Percentiles rank a stretch among this genome's conserved stretches.
Evolutionary conservation across 2,113 vertebrate species (phyloP).

Genomic region (Halichoeres trimaculatus): DNA sequence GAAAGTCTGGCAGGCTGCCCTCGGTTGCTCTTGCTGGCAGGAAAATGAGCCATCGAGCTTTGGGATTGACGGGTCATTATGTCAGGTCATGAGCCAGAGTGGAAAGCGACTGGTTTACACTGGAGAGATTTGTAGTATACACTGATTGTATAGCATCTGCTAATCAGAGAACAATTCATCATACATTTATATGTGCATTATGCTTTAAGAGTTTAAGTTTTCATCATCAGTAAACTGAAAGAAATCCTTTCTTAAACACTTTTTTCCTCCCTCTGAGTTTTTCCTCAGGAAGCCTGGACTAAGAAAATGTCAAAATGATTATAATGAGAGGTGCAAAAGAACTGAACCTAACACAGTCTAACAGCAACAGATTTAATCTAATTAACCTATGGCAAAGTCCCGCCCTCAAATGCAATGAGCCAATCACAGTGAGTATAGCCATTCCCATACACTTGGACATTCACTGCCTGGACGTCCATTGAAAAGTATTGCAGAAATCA

Average conservation of each 20-base stretch:
- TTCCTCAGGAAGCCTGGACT: no score
- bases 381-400: no score
- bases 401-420: no score
- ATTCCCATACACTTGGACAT: no score
- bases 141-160: constrained; percentile 8
- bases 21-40: constrained; percentile 45
- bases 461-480: no score
- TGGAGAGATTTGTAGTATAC: constrained; percentile 26
- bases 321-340: no score
- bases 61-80: constrained; percentile 45
- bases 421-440: no score
- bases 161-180: constrained; percentile 22
- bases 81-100: constrained; percentile 44
- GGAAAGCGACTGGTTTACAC: constrained; percentile 46
- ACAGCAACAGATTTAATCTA: no score
- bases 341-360: no score
- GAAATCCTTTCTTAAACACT: no score
- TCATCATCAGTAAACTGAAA: not conserved
- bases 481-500: no score
- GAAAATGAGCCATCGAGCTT: constrained; percentile 38
- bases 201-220: not conserved
- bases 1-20: constrained; percentile 54
- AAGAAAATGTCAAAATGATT: no score
- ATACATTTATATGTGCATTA: not conserved
- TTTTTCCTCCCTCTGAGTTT: not conserved